A percentile compares a stretch with the other conserved stretches of the same genome.
phyloP scores from a whole-genome alignment of 2,888 invertebrate species.

The Geotrupes spiniger region DNA sequence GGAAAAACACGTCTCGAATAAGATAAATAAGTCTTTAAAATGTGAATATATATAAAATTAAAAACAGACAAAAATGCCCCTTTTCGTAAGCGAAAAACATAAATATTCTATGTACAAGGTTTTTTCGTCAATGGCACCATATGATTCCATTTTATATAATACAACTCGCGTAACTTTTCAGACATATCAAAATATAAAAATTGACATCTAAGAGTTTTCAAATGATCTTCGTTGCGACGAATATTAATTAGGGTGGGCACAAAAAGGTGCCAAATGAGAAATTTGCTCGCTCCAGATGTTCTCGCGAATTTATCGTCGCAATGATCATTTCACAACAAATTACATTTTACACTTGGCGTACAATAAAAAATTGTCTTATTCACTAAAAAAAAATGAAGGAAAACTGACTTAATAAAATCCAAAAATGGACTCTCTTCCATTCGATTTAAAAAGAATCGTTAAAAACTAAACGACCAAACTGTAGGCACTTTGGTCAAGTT shows the following conservation, averaged over 20 bases:
- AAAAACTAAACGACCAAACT: slow-evolving; percentile 40
- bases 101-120: slow-evolving; percentile 30
- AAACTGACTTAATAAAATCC: slow-evolving; percentile 8
- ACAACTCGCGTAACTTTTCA: slow-evolving; percentile 6
- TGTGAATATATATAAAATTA: slow-evolving; percentile 27
- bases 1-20: slow-evolving; percentile 19
- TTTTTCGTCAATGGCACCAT: slow-evolving; percentile 41
- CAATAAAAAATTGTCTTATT: slow-evolving; percentile 5
- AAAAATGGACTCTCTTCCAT: slow-evolving; percentile 10
- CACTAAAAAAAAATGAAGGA: slow-evolving; percentile 8
- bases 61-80: slow-evolving; percentile 37
- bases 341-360: slow-evolving; percentile 10
- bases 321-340: slow-evolving; percentile 11
- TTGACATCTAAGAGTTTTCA: slow-evolving; percentile 20
- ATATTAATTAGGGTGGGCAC: too few relatives aligned
- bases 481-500: slow-evolving; percentile 48
- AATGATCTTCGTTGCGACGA: slow-evolving; percentile 19
- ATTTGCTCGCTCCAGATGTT: too few relatives aligned
- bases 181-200: slow-evolving; percentile 23
- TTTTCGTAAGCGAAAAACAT: slow-evolving; percentile 38
- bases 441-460: slow-evolving; percentile 16
- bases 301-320: slow-evolving; percentile 11
- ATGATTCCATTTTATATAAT: slow-evolving; percentile 40
- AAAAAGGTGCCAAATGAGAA: too few relatives aligned
- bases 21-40: slow-evolving; percentile 20